Conservation (phyloP, 2,113 vertebrate species). For the Halcyon malimbica region DNA sequence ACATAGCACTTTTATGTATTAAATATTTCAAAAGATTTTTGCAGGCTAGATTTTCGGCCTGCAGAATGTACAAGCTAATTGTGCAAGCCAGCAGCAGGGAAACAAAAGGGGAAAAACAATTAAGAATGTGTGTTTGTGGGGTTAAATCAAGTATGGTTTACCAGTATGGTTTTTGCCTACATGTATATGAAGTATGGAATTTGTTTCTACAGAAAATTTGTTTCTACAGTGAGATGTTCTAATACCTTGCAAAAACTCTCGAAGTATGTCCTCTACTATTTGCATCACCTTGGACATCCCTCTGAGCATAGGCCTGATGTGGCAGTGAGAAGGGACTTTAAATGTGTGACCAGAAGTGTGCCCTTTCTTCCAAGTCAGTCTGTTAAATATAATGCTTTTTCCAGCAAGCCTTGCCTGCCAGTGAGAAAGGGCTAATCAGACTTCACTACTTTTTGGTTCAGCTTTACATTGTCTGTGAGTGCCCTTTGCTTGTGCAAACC, state of each 20-base stretch:
- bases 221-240: not conserved
- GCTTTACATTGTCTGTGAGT: not conserved
- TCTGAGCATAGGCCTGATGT: not conserved
- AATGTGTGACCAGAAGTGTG: not conserved
- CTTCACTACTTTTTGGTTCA: not conserved
- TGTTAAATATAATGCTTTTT: not conserved
- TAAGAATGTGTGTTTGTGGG: not conserved
- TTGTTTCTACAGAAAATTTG: not conserved
- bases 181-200: not conserved
- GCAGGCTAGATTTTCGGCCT: not conserved
- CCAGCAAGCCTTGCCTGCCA: not conserved
- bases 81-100: not conserved
- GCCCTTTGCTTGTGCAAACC: not conserved
- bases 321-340: not conserved
- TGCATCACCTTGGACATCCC: not conserved
- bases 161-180: not conserved
- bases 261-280: not conserved
- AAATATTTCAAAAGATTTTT: constrained; percentile 34
- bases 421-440: not conserved
- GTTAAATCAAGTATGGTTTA: not conserved
- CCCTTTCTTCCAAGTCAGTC: not conserved
- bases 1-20: not conserved
- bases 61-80: not conserved
- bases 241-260: not conserved
- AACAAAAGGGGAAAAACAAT: not conserved